Percentiles rank a stretch among this genome's conserved stretches.
phyloP scores from a whole-genome alignment of 2,888 invertebrate species.

The Hymenopus coronatus region DNA sequence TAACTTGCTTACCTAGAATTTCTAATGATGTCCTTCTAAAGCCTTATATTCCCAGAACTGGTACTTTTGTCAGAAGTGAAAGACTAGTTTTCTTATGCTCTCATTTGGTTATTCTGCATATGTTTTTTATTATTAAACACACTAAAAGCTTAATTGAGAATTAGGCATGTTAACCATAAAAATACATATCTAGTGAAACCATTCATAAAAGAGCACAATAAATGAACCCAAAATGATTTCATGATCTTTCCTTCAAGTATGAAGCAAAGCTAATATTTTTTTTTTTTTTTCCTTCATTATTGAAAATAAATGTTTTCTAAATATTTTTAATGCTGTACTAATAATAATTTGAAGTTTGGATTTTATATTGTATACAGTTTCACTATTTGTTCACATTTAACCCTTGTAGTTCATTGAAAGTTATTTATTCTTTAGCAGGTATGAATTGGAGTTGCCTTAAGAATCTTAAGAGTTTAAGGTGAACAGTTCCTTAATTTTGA shows the following conservation, averaged over 20 bases:
- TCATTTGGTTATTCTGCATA: background rate
- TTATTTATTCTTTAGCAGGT: background rate
- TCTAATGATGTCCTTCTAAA: background rate
- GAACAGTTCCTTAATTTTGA: slow-evolving; percentile 1
- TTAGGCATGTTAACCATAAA: too few species aligned
- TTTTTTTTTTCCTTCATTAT: too few species aligned
- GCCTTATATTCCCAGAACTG: background rate
- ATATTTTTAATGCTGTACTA: background rate
- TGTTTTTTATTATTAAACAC: too few species aligned
- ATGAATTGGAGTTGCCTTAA: background rate
- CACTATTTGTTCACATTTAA: background rate
- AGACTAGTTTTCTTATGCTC: background rate
- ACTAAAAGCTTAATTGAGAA: too few species aligned
- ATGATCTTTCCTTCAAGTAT: too few species aligned
- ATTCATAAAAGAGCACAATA: too few species aligned
- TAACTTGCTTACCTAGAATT: background rate
- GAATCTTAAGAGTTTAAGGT: background rate
- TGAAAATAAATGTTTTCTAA: too few species aligned
- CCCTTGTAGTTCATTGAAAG: background rate
- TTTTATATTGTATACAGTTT: background rate
- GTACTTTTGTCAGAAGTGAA: background rate
- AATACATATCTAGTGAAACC: too few species aligned
- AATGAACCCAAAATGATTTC: too few species aligned
- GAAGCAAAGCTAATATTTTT: too few species aligned
- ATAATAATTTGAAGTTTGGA: background rate